Percentiles rank a stretch among this genome's conserved stretches.
These are phyloP conservation scores for Circaetus gallicus DNA, from an alignment of 2,113 vertebrate genomes.

Conservation along the genomic window DNA sequence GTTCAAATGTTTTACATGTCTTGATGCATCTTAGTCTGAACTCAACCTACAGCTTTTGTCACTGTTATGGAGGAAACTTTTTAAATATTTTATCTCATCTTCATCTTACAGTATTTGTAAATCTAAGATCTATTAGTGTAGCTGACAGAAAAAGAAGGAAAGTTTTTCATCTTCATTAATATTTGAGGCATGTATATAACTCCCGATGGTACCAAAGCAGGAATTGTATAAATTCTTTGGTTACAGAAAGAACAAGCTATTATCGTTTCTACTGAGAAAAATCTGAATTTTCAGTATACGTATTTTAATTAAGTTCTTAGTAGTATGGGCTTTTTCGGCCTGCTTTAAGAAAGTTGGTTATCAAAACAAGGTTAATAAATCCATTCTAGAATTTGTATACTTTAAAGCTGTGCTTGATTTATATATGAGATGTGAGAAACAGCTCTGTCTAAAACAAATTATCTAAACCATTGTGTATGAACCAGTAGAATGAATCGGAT, in stretches of 20 bases:
- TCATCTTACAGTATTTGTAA: neutral
- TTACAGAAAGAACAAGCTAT: neutral
- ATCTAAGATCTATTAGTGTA: neutral
- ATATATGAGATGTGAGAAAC: neutral
- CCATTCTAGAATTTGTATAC: neutral
- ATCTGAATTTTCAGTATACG: neutral
- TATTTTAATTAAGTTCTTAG: neutral
- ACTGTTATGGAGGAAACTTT: neutral
- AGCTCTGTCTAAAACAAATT: neutral
- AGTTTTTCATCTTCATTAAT: neutral
- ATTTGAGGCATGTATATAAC: neutral
- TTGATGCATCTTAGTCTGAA: neutral
- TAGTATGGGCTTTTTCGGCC: neutral
- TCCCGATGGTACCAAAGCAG: neutral
- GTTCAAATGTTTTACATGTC: conserved; percentile 15
- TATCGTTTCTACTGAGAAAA: neutral
- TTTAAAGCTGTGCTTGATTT: neutral
- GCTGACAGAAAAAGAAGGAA: neutral
- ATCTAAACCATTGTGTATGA: neutral
- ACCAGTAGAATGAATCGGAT: neutral
- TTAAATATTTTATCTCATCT: conserved; percentile 13
- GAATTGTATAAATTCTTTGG: neutral
- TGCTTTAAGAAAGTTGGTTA: neutral
- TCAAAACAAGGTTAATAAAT: neutral
- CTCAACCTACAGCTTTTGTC: neutral